Evolutionary conservation across 2,888 invertebrate genomes (phyloP).

Genomic region (Cosmopolites sordidus): DNA sequence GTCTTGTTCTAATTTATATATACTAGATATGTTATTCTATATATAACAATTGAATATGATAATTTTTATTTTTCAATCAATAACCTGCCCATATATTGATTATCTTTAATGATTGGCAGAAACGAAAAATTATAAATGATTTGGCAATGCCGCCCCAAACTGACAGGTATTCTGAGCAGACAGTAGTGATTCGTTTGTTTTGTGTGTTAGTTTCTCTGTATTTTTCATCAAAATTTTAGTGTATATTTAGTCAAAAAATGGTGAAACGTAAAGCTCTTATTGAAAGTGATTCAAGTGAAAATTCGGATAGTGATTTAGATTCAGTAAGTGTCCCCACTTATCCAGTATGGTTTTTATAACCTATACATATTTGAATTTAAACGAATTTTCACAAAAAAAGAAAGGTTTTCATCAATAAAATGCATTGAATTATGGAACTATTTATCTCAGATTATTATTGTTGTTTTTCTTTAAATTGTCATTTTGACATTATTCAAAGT

Average conservation of each 20-base stretch:
- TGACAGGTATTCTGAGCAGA: not conserved
- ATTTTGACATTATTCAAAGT: too few relatives aligned
- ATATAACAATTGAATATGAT: too few relatives aligned
- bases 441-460: too few relatives aligned
- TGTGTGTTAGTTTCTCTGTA: constrained; percentile 6
- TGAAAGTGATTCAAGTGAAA: constrained; percentile 79
- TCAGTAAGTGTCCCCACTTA: constrained; percentile 59
- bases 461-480: too few relatives aligned
- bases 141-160: not conserved
- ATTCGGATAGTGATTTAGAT: constrained; percentile 72
- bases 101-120: not conserved
- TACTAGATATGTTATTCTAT: too few relatives aligned
- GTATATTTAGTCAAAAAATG: constrained; percentile 52
- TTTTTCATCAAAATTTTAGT: constrained; percentile 5
- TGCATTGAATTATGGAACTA: too few relatives aligned
- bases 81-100: not conserved
- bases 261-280: constrained; percentile 79
- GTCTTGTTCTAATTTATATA: too few relatives aligned
- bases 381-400: constrained; percentile 4
- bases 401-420: not conserved
- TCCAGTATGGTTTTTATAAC: constrained; percentile 3
- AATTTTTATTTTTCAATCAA: too few relatives aligned
- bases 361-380: constrained; percentile 2
- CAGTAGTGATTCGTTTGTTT: constrained; percentile 11
- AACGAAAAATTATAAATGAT: not conserved